Evolutionary conservation across 2,113 vertebrate species (phyloP).

Genomic region (Falco punctatus): DNA sequence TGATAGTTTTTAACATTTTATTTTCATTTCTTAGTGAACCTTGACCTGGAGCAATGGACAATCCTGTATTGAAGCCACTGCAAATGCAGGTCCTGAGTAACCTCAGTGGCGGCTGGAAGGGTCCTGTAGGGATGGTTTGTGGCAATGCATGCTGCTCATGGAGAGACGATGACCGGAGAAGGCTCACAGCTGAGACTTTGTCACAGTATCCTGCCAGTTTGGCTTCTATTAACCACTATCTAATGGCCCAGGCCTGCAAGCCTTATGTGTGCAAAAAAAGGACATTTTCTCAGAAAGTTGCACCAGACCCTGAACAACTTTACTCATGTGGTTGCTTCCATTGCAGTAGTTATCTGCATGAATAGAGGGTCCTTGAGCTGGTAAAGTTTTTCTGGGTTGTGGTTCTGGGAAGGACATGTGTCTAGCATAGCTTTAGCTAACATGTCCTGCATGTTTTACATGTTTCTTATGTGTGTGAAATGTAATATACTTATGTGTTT

Average conservation of each 20-base stretch:
- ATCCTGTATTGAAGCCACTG: background rate
- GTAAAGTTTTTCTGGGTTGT: background rate
- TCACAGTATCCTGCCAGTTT: background rate
- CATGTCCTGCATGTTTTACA: constrained; percentile 1
- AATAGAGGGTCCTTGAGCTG: background rate
- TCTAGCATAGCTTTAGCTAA: constrained; percentile 2
- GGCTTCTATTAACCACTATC: background rate
- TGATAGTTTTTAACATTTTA: background rate
- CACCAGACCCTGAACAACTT: background rate
- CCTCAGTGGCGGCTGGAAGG: background rate
- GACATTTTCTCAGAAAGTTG: background rate
- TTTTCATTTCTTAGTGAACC: constrained; percentile 53
- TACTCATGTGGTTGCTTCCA: background rate
- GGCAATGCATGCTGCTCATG: fast-evolving
- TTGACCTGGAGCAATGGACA: constrained; percentile 31
- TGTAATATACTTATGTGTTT: constrained; percentile 40
- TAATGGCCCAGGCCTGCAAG: background rate
- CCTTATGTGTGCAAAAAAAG: background rate
- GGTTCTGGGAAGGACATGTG: background rate
- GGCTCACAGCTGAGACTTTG: background rate
- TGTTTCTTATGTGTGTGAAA: constrained; percentile 39
- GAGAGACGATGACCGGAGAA: background rate
- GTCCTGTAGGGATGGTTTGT: constrained; percentile 4
- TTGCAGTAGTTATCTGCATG: background rate
- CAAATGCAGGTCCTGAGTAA: constrained; percentile 17